Evolutionary conservation across 2,888 invertebrate species (phyloP).

Genomic region (Calameuta idolon): DNA sequence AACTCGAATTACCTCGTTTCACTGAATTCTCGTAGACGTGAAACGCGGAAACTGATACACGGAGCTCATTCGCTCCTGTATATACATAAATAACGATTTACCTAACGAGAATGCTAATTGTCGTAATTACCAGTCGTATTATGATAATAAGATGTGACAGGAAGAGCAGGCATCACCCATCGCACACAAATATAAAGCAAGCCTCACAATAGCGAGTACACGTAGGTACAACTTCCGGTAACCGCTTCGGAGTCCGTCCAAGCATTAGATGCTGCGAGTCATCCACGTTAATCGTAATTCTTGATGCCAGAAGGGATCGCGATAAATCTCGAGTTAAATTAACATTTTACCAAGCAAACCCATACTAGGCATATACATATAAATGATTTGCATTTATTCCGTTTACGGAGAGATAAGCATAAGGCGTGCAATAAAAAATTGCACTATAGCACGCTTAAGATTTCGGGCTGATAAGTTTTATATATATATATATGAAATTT

Average conservation of each 20-base stretch:
- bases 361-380: background rate
- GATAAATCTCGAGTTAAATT: background rate
- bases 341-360: background rate
- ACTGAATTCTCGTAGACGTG: background rate
- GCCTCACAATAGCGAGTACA: conserved; percentile 11
- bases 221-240: conserved; percentile 34
- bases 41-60: background rate
- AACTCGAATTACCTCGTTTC: background rate
- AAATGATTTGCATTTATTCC: background rate
- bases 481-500: background rate
- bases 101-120: conserved; percentile 60
- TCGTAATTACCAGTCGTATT: conserved; percentile 51
- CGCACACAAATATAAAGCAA: background rate
- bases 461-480: background rate
- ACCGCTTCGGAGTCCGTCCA: conserved; percentile 10
- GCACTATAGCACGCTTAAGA: background rate
- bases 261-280: background rate
- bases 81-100: conserved; percentile 49
- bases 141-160: conserved; percentile 62
- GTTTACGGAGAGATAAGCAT: background rate
- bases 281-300: background rate
- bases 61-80: conserved; percentile 16
- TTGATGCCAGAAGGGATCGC: background rate
- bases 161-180: conserved; percentile 37
- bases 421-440: background rate